These are phyloP conservation scores for Menidia beryllina DNA, from an alignment of 2,113 vertebrate genomes.

Conservation along the genomic window DNA sequence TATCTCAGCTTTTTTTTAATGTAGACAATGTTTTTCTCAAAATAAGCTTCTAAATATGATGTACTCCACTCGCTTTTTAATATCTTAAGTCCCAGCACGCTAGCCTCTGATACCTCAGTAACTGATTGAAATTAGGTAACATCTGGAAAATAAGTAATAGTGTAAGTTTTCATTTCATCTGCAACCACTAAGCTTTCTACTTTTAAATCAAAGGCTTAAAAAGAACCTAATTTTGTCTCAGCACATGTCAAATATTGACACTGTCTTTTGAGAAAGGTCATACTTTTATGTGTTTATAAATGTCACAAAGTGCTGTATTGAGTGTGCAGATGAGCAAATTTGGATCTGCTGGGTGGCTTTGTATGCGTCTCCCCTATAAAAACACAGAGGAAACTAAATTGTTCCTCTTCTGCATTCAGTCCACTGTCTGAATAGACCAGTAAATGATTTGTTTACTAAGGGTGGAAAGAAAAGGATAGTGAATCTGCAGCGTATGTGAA, in stretches of 20 bases:
- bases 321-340: not conserved
- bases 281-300: constrained; percentile 22
- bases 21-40: no score
- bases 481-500: constrained; percentile 38
- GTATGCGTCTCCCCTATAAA: constrained; percentile 17
- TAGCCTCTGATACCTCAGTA: constrained; percentile 2
- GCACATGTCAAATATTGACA: constrained; percentile 71
- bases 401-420: constrained; percentile 49
- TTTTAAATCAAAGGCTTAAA: constrained; percentile 12
- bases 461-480: constrained; percentile 68
- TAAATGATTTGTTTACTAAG: constrained; percentile 64
- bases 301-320: constrained; percentile 3
- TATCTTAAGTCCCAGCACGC: not conserved
- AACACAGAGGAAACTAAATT: constrained; percentile 59
- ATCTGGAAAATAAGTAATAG: constrained; percentile 9
- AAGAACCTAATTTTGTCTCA: constrained; percentile 26
- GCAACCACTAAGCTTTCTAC: constrained; percentile 9
- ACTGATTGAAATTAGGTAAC: constrained; percentile 25
- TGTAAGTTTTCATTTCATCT: constrained; percentile 12
- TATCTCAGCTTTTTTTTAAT: no score
- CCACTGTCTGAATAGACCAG: constrained; percentile 28
- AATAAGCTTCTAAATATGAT: no score
- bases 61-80: no score
- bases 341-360: not conserved
- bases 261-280: constrained; percentile 29